Conservation (phyloP, 2,113 vertebrate genomes). For the Brachionichthys hirsutus region DNA sequence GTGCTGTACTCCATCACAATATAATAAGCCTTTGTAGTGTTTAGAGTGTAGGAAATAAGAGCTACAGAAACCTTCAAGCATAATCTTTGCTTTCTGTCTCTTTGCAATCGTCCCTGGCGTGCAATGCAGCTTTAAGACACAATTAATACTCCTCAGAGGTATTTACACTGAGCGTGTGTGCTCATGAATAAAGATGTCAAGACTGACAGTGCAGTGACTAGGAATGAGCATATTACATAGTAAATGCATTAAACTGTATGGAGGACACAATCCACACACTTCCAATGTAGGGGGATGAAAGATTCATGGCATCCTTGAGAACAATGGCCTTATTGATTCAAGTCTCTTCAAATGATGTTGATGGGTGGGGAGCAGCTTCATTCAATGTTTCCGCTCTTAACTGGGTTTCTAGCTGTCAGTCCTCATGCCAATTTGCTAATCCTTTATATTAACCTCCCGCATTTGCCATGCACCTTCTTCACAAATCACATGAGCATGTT, state of each 20-base stretch:
- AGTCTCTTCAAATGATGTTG: slow-evolving; percentile 41
- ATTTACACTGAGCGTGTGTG: slow-evolving; percentile 56
- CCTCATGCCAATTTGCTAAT: slow-evolving; percentile 58
- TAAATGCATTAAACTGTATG: slow-evolving; percentile 69
- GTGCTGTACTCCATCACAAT: slow-evolving; percentile 5
- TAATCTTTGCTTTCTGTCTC: slow-evolving; percentile 39
- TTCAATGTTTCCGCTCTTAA: slow-evolving; percentile 28
- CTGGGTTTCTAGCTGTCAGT: slow-evolving; percentile 40
- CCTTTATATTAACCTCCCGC: slow-evolving; percentile 42
- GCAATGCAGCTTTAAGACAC: slow-evolving; percentile 58
- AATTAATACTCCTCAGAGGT: slow-evolving; percentile 70
- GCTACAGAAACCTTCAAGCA: slow-evolving; percentile 31
- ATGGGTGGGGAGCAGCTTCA: slow-evolving; percentile 36
- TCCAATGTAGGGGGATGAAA: slow-evolving; percentile 52
- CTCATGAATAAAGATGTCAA: slow-evolving; percentile 78
- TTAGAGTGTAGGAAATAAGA: slow-evolving; percentile 40
- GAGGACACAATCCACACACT: slow-evolving; percentile 46
- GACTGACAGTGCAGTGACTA: slow-evolving; percentile 63
- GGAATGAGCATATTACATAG: slow-evolving; percentile 72
- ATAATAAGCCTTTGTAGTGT: slow-evolving; percentile 29
- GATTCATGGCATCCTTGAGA: slow-evolving; percentile 62
- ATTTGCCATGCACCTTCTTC: slow-evolving; percentile 30
- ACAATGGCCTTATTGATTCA: slow-evolving; percentile 56
- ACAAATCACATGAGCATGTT: slow-evolving; percentile 8
- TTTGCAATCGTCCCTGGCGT: slow-evolving; percentile 54